These are phyloP conservation scores for Calameuta pallipes DNA, from an alignment of 2,888 invertebrate genomes.

Conservation along the genomic window DNA sequence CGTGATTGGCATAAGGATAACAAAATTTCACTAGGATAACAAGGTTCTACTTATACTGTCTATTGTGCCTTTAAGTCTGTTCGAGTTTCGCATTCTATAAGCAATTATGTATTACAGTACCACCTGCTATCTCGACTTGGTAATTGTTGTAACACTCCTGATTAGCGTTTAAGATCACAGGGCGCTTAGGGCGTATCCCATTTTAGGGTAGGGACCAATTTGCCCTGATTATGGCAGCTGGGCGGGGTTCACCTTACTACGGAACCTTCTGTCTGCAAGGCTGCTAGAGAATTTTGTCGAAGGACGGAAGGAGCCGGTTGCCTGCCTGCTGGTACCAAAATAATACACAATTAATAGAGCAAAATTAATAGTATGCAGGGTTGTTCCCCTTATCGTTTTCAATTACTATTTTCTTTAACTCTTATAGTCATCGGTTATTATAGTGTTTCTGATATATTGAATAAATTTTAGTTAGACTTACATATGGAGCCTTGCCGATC, in stretches of 20 bases:
- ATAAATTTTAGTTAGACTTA: background rate
- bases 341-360: background rate
- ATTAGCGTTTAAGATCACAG: constrained; percentile 52
- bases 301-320: background rate
- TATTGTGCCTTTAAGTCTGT: background rate
- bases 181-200: constrained; percentile 38
- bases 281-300: background rate
- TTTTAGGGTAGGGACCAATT: constrained; percentile 40
- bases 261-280: background rate
- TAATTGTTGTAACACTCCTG: constrained; percentile 42
- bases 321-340: background rate
- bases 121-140: constrained; percentile 36
- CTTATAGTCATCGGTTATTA: background rate
- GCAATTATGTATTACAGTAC: constrained; percentile 10
- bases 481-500: background rate
- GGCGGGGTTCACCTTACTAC: constrained; percentile 5
- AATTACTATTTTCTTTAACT: background rate
- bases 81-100: background rate
- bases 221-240: constrained; percentile 48
- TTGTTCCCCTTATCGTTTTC: background rate
- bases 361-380: background rate
- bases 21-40: background rate
- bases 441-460: background rate
- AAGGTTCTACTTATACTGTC: background rate
- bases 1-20: background rate